These are phyloP conservation scores for Mobula hypostoma DNA, from an alignment of 2,113 vertebrate species.

Conservation along the genomic window DNA sequence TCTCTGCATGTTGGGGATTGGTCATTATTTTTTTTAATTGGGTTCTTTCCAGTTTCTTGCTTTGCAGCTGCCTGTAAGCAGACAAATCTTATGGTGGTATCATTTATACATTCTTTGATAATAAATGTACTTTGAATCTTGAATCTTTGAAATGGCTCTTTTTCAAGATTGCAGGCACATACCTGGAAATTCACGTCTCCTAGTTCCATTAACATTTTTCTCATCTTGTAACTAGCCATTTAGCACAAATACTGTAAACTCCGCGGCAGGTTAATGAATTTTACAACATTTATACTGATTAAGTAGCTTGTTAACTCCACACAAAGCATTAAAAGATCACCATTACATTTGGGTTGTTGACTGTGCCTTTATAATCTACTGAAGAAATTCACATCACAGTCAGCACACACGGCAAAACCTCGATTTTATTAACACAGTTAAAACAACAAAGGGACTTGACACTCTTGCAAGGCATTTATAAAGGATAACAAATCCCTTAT, in stretches of 20 bases:
- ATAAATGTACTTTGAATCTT: too few relatives aligned
- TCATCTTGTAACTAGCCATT: neutral
- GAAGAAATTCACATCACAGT: neutral
- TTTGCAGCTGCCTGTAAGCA: too few relatives aligned
- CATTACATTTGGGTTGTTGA: neutral
- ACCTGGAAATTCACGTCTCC: neutral
- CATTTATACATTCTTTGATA: too few relatives aligned
- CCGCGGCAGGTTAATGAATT: neutral
- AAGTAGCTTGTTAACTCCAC: neutral
- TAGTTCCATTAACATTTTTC: neutral
- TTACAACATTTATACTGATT: neutral
- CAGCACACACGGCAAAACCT: neutral
- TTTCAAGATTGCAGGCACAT: neutral
- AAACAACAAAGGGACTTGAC: neutral
- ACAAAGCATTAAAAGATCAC: neutral
- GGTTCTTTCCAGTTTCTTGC: too few relatives aligned
- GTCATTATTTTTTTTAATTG: too few relatives aligned
- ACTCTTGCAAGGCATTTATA: neutral
- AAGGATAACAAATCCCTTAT: neutral
- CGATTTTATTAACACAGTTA: neutral
- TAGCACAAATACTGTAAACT: neutral
- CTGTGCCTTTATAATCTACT: neutral
- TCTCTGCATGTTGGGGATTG: too few relatives aligned
- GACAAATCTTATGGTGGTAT: too few relatives aligned
- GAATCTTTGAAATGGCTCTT: neutral